Conservation (phyloP, 2,888 invertebrate species). For the Mechanitis messenoides region DNA sequence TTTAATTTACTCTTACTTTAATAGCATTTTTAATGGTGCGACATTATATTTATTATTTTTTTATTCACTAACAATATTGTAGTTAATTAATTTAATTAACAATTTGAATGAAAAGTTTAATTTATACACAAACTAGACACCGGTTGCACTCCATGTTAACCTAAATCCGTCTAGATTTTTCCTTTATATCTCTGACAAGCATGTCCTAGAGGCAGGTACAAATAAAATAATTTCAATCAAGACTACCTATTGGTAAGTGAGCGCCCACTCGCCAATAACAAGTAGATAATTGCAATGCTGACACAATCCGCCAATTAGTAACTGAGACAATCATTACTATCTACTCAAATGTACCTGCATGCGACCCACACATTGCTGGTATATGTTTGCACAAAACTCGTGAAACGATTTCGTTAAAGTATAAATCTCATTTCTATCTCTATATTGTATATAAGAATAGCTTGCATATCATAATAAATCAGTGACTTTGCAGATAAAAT, state of each 20-base stretch:
- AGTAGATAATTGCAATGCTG: slow-evolving; percentile 22
- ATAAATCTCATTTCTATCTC: no score
- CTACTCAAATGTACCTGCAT: slow-evolving; percentile 1
- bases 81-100: no score
- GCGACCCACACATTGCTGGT: not conserved
- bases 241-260: slow-evolving; percentile 7
- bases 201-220: slow-evolving; percentile 4
- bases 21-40: no score
- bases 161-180: slow-evolving; percentile 2
- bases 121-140: not conserved
- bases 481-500: no score
- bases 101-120: no score
- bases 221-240: slow-evolving; percentile 7
- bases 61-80: not conserved
- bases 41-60: not conserved
- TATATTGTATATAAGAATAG: no score
- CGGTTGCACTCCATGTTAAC: not conserved
- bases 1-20: not conserved
- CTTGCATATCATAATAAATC: no score
- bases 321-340: slow-evolving; percentile 21
- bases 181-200: slow-evolving; percentile 1
- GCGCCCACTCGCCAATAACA: slow-evolving; percentile 16
- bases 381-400: not conserved
- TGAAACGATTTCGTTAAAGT: not conserved
- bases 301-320: slow-evolving; percentile 31